Evolutionary conservation across 1,140 invertebrate genomes (phyloP).

Genomic region (Drosophila carrolli): DNA sequence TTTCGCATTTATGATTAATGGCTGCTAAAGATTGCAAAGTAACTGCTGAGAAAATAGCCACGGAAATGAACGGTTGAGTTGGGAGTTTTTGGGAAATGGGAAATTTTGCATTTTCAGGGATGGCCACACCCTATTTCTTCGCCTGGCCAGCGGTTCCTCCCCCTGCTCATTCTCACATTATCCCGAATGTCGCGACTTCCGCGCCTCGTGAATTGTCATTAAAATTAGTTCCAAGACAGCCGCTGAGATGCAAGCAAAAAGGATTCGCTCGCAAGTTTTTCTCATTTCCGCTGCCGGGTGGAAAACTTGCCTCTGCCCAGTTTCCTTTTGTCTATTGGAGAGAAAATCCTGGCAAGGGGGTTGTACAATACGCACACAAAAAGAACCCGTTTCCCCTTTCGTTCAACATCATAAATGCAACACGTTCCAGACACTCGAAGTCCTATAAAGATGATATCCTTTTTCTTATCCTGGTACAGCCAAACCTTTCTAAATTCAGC

Average conservation of each 20-base stretch:
- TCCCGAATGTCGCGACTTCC: slow-evolving; percentile 49
- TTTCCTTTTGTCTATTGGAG: slow-evolving; percentile 52
- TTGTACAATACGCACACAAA: slow-evolving; percentile 5
- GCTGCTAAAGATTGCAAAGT: slow-evolving; percentile 18
- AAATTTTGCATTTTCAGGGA: slow-evolving; percentile 51
- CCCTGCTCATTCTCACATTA: slow-evolving; percentile 42
- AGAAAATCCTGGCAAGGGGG: slow-evolving; percentile 18
- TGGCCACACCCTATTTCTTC: slow-evolving; percentile 27
- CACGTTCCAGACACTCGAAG: slow-evolving; percentile 66
- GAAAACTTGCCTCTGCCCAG: slow-evolving; percentile 72
- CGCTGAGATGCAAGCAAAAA: slow-evolving; percentile 20
- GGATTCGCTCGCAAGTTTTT: slow-evolving; percentile 65
- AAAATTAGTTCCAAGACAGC: slow-evolving; percentile 74
- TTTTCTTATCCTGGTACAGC: slow-evolving; percentile 38
- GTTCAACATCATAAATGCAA: slow-evolving; percentile 70
- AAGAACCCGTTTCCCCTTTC: slow-evolving; percentile 63
- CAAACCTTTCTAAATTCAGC: slow-evolving; percentile 14
- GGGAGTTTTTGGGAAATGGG: slow-evolving; percentile 32
- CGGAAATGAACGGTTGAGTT: slow-evolving; percentile 23
- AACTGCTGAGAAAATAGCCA: slow-evolving; percentile 43
- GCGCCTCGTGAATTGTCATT: slow-evolving; percentile 77
- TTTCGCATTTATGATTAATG: slow-evolving; percentile 59
- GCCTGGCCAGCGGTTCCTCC: slow-evolving; percentile 20
- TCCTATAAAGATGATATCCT: slow-evolving; percentile 18
- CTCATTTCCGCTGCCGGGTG: slow-evolving; percentile 62